Evolutionary conservation across 2,888 invertebrate species (phyloP), one percentile per base, ranked within the genome.

Genomic region (Plagodis pulveraria): DNA sequence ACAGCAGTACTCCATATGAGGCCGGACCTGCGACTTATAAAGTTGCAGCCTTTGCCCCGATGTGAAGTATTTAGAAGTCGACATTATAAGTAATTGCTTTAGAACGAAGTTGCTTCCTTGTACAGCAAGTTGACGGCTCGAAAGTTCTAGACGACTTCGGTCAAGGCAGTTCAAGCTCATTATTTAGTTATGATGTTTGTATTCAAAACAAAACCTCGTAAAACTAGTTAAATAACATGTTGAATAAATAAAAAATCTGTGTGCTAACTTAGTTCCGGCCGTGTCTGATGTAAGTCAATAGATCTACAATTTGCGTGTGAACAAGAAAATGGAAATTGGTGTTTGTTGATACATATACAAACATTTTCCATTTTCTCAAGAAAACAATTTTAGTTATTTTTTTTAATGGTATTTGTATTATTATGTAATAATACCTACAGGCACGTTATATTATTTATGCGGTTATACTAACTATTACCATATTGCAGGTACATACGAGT

Each of bases 221-320:
- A 56, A 61, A 46, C 56, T 52, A 46, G 48, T 33, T 45, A 53
- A 56, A 56, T 52, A 60, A 34, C 48, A 52, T 45, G 55, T 45
- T 55, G 35, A 8, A 40, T 38, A 52, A 61, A 61, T 38, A 61
- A 46, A 5, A 52, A 51, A 56, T 53, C 44, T 52, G 60, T 52
- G 51, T 51, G 50, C 46, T 33, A 44, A 49, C 40, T 56, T 47
- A 56, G 52, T 52, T 61, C 60, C 56, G 56, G 56, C 33, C 45
- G 10, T 45, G 51, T 56, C 34, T 8, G 59, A n/a, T 45, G 51
- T 56, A 22, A 10, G 59, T 59, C 55, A 55, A 55, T 12, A 56
- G 32, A 11, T 42, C 9, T 43, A 50, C 38, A 10, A 50, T 40
- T 40, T 40, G 46, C 43, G 49, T 46, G 41, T 36, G 46, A 50